A percentile compares a stretch with the other conserved stretches of the same genome.
phyloP scores from a whole-genome alignment of 1,140 invertebrate genomes.

The Drosophila quadrilineata region DNA sequence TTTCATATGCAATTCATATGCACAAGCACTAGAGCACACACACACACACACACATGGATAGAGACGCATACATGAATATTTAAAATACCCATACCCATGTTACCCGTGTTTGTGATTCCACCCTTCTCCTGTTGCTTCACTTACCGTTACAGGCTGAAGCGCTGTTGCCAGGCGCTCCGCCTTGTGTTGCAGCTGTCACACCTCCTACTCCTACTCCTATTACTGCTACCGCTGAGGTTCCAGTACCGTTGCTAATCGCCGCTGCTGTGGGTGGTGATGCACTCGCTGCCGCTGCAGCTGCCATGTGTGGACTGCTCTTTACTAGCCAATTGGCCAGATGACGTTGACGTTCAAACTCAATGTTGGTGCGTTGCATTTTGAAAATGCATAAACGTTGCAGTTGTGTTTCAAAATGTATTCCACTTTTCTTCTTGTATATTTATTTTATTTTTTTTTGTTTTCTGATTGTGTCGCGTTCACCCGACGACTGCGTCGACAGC shows the following conservation, averaged over 20 bases:
- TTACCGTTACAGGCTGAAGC: conserved; percentile 71
- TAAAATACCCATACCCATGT: conserved; percentile 10
- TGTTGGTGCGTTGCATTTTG: conserved; percentile 77
- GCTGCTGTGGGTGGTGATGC: conserved; percentile 28
- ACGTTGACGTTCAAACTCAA: conserved; percentile 80
- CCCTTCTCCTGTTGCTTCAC: conserved; percentile 18
- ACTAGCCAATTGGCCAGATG: conserved; percentile 81
- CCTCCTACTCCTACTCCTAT: conserved; percentile 23
- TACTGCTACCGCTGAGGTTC: conserved; percentile 19
- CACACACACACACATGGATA: not conserved
- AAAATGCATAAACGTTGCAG: conserved; percentile 16
- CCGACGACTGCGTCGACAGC: conserved; percentile 47
- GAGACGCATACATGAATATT: conserved; percentile 12
- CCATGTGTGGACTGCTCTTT: conserved; percentile 80
- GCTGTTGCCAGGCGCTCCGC: conserved; percentile 64
- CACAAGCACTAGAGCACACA: conserved; percentile 13
- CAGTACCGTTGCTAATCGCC: conserved; percentile 14
- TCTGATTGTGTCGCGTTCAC: conserved; percentile 24
- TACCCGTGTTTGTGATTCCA: conserved; percentile 10
- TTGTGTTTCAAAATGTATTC: conserved; percentile 6
- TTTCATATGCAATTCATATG: not conserved
- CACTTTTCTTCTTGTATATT: conserved; percentile 9
- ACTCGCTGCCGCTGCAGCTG: conserved; percentile 59
- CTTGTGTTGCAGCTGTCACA: conserved; percentile 37
- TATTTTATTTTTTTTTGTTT: not conserved